phyloP scores from a whole-genome alignment of 2,888 invertebrate species.

The Drosophila anomalata region DNA sequence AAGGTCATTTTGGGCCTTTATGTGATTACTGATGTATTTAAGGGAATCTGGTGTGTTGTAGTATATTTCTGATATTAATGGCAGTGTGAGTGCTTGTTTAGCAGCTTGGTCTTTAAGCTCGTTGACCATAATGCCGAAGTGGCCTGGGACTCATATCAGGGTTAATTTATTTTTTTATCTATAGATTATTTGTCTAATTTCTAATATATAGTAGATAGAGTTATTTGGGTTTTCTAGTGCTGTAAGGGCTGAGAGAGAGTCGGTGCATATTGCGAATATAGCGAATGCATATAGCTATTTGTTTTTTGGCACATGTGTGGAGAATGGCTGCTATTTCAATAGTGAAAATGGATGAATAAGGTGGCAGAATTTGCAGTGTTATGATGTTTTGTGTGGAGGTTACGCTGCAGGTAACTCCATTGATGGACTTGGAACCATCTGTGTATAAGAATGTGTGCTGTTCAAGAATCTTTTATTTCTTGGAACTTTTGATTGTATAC shows the following conservation, averaged over 20 bases:
- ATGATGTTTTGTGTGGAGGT: conserved; percentile 7
- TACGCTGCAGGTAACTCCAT: conserved; percentile 1
- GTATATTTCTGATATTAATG: neutral
- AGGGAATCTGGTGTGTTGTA: neutral
- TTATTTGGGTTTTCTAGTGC: conserved; percentile 6
- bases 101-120: conserved; percentile 2
- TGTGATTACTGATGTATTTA: neutral
- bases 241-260: conserved; percentile 7
- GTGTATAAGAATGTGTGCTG: neutral
- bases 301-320: conserved; percentile 3
- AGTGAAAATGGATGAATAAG: conserved; percentile 16
- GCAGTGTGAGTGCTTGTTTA: neutral
- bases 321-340: conserved; percentile 16
- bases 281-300: conserved; percentile 6
- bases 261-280: conserved; percentile 10
- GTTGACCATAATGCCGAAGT: conserved; percentile 4
- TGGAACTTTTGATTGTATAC: conserved; percentile 7
- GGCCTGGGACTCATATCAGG: neutral
- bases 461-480: neutral
- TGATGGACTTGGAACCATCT: conserved; percentile 6
- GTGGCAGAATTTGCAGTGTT: neutral
- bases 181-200: neutral
- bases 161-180: neutral
- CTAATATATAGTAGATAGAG: conserved; percentile 1
- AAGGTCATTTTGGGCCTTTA: neutral